These are phyloP conservation scores for Platycheirus rosarum DNA, from an alignment of 2,888 invertebrate genomes.

Conservation along the genomic window DNA sequence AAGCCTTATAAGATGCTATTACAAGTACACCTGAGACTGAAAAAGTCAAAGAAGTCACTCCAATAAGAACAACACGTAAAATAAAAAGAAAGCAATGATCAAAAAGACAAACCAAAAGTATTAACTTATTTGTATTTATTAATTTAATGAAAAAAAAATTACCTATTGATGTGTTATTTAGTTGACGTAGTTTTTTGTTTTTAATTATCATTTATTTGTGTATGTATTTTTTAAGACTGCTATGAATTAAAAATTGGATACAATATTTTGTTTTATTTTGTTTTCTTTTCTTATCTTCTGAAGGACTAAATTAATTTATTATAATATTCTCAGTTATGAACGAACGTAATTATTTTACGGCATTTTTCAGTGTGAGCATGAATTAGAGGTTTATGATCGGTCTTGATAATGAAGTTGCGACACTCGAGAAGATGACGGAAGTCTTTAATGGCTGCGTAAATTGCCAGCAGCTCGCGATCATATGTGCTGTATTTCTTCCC, in stretches of 20 bases:
- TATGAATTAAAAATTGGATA: background rate
- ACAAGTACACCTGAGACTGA: background rate
- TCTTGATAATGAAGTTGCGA: too few species aligned
- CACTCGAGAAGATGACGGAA: too few species aligned
- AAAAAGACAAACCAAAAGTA: background rate
- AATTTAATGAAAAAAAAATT: background rate
- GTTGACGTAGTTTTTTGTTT: too few species aligned
- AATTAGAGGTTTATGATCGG: too few species aligned
- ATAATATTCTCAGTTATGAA: background rate
- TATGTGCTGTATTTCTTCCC: too few species aligned
- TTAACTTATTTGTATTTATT: background rate
- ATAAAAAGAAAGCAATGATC: background rate
- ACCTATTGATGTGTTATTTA: too few species aligned
- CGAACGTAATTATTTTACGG: background rate
- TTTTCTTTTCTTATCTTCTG: background rate
- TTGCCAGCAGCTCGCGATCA: too few species aligned
- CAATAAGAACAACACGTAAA: conserved; percentile 7
- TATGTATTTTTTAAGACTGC: too few species aligned
- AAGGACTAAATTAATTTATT: conserved; percentile 1
- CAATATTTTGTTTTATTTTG: background rate
- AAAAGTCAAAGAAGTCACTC: background rate
- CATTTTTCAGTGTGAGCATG: too few species aligned
- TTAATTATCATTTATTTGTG: too few species aligned
- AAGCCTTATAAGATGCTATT: background rate
- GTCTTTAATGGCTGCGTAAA: too few species aligned